Base-by-base conservation (phyloP, 1,140 invertebrate species). In the Papilio xuthus region DNA sequence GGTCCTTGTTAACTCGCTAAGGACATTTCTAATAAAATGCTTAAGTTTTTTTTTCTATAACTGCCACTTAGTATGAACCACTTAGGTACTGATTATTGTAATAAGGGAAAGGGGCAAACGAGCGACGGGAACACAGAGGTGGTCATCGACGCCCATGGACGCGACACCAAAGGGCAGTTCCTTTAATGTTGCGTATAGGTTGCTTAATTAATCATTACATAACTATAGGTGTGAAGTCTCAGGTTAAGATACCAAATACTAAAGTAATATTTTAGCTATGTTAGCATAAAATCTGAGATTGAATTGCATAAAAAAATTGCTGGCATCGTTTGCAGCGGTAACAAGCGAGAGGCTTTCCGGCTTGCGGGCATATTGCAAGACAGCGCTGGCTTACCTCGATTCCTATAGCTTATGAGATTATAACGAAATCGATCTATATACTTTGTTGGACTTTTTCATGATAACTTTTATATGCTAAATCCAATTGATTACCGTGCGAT, bases 371-470 rank as follows among this genome's bases (percentile, higher is more conserved):
- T 20, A 73, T 73, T 73, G 42, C n/a, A 73, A 44, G 41, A 73
- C 71, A 47, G 50, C 37, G 50, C 71, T 26, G 71, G 71, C 71
- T 26, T 47, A 73, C 69, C 18, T 70, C 69, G 69, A 15, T 70
- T 41, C 41, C 42, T 44, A 71, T n/a, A 42, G 71, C 71, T 73
- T 73, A 73, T 73, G 42, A 23, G 71, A 26, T 73, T 42, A 47
- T 73, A 26, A 12, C 13, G n/a, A 47, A 26, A 47, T 73, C 70
- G 47, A 42, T 72, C 20, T 73, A 9, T 47, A 12, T 12, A 26
- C 26, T 60, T 60, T 26, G 26, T 28, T 67, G 26, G 13, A 67
- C 26, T 23, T 15, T 67, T 67, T 67, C 4, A 67, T 32, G 6
- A 67, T 4, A 67, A 26, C 6, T 28, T 32, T 67, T 67, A 15